phyloP scores from a whole-genome alignment of 2,888 invertebrate genomes.

The Pyrrhia umbra region DNA sequence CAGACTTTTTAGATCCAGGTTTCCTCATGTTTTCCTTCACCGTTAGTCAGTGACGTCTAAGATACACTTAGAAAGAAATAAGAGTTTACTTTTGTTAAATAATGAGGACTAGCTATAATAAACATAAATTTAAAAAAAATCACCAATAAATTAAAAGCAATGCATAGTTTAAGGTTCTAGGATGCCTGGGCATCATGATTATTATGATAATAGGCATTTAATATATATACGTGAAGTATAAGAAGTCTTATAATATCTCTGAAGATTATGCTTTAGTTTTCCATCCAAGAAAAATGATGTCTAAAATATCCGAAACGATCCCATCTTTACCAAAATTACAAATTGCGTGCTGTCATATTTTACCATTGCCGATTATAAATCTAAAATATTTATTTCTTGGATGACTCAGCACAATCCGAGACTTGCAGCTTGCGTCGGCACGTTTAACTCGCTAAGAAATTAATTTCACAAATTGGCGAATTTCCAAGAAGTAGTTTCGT shows the following conservation, averaged over 20 bases:
- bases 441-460: conserved; percentile 67
- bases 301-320: conserved; percentile 3
- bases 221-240: too few relatives aligned
- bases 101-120: too few relatives aligned
- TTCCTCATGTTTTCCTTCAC: too few relatives aligned
- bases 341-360: conserved; percentile 45
- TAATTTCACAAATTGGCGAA: conserved; percentile 82
- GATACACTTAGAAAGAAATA: too few relatives aligned
- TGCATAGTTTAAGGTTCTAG: too few relatives aligned
- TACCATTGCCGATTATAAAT: conserved; percentile 40
- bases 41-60: too few relatives aligned
- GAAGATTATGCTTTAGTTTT: background rate
- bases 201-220: too few relatives aligned
- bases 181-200: too few relatives aligned
- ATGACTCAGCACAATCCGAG: conserved; percentile 61
- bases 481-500: conserved; percentile 73
- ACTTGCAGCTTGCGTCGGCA: conserved; percentile 71
- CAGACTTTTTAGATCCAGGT: too few relatives aligned
- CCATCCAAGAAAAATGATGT: background rate
- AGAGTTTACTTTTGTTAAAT: too few relatives aligned
- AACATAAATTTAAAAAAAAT: too few relatives aligned
- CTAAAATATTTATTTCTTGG: conserved; percentile 42
- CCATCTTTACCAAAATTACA: conserved; percentile 31
- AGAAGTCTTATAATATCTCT: background rate
- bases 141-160: too few relatives aligned